phyloP scores from a whole-genome alignment of 2,113 vertebrate species.

The Ailuropoda melanoleuca region DNA sequence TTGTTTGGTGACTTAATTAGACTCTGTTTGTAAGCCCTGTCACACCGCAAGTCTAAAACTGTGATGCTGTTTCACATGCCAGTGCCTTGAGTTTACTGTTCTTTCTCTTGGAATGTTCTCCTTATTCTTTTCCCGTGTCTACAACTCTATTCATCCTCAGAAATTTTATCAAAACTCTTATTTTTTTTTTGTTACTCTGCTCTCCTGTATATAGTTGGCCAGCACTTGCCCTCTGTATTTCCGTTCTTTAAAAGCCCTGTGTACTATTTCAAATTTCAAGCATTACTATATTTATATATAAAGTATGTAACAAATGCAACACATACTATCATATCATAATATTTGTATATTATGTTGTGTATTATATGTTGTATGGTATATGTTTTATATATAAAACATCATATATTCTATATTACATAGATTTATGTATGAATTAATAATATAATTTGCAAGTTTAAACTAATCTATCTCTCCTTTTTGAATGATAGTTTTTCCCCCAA shows the following conservation, averaged over 20 bases:
- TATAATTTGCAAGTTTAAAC: not conserved
- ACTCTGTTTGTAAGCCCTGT: not conserved
- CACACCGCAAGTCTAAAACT: not conserved
- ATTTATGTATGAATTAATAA: not conserved
- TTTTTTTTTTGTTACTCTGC: not conserved
- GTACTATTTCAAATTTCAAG: not conserved
- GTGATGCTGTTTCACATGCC: not conserved
- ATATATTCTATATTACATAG: not conserved
- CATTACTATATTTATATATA: not conserved
- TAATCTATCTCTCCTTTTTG: not conserved
- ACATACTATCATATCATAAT: not conserved
- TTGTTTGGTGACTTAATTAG: not conserved
- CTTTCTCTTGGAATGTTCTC: not conserved
- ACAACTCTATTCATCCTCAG: not conserved
- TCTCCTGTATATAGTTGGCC: not conserved
- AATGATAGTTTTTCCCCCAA: not conserved
- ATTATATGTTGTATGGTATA: not conserved
- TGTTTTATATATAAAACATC: not conserved
- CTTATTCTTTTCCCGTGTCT: not conserved
- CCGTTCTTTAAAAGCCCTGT: not conserved
- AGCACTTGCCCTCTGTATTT: not conserved
- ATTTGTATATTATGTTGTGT: not conserved
- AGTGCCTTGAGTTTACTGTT: not conserved
- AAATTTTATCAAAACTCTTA: not conserved
- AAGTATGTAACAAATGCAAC: not conserved